Conservation (phyloP, 2,888 invertebrate species). For the Ormia ochracea region DNA sequence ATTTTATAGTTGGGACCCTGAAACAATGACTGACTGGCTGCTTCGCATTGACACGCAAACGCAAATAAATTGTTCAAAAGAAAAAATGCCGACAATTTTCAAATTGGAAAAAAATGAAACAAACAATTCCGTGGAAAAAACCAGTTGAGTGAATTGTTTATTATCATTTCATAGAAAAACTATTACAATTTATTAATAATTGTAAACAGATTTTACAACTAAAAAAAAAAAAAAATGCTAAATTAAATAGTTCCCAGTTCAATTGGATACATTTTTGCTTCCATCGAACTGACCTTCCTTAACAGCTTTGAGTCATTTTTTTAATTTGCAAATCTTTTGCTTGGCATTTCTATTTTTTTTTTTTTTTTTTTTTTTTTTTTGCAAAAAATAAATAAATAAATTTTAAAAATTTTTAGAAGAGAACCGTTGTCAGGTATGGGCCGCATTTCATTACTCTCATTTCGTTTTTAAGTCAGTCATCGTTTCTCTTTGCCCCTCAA, state of each 20-base stretch:
- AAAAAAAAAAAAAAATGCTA: background rate
- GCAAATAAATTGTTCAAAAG: constrained; percentile 50
- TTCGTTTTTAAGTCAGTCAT: constrained; percentile 7
- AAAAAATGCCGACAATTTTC: constrained; percentile 43
- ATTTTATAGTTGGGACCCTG: constrained; percentile 25
- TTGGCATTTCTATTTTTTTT: constrained; percentile 9
- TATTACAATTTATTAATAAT: background rate
- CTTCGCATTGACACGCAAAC: constrained; percentile 50
- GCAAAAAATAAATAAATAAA: constrained; percentile 25
- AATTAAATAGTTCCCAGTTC: background rate
- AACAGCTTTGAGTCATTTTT: constrained; percentile 64
- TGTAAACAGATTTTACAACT: background rate
- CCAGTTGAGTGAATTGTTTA: no score
- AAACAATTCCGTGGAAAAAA: no score
- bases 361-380: constrained; percentile 28
- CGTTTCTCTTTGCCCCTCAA: background rate
- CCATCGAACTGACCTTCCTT: constrained; percentile 69
- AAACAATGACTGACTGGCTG: constrained; percentile 19
- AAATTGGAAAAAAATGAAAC: background rate
- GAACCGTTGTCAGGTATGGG: constrained; percentile 47
- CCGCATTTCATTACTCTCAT: constrained; percentile 41
- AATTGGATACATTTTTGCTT: constrained; percentile 7
- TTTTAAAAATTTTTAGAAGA: constrained; percentile 30
- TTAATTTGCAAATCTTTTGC: constrained; percentile 4
- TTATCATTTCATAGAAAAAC: background rate